Base-by-base conservation (phyloP, 2,888 invertebrate species). In the Creontiades dilutus region DNA sequence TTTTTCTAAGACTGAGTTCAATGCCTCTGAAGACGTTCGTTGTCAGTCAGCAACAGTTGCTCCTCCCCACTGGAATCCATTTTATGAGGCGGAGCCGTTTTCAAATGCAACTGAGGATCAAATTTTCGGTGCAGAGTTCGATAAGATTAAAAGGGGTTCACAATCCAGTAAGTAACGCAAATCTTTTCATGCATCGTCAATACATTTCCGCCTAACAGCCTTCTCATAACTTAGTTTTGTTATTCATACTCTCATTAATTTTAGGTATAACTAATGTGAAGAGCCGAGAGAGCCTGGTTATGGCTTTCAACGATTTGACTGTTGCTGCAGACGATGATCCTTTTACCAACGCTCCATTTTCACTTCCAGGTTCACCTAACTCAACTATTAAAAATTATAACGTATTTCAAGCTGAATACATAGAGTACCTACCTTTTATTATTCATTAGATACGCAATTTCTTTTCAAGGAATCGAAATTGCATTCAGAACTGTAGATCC, bases 281-380 rank as follows among this genome's bases (percentile, higher is more conserved):
- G 92, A 96, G 96, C 91, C 94, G 95, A 78, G 96, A 96, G 93
- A 96, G 95, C 92, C 93, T 96, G 90, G 96, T 96, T 78, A 95
- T 96, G 95, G 94, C 95, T n/a, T 94, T 94, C 90, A 93, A 94
- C 88, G 94, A 94, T 85, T 93, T 94, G 89, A 93, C 95, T 16
- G 47, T 68, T 13, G 90, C 91, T 5, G 95, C 96, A 92, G 91
- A 92, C 5, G 95, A 96, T 92, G 96, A 96, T 94, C 97, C 97
- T 19, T 97, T 97, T 93, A 96, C 96, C 92, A 96, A 96, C 92
- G 97, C 97, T 90, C 97, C 97, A 27, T 97, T 97, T 93, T 96
- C 95, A 94, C 94, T 96, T 93, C 96, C 96, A 93, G 94, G 95
- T 95, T 93, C 19, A 46, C 19, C 14, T 16, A 37, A 37, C 37